Conservation (phyloP, 2,797 vertebrate genomes). For the Sphaeramia orbicularis region DNA sequence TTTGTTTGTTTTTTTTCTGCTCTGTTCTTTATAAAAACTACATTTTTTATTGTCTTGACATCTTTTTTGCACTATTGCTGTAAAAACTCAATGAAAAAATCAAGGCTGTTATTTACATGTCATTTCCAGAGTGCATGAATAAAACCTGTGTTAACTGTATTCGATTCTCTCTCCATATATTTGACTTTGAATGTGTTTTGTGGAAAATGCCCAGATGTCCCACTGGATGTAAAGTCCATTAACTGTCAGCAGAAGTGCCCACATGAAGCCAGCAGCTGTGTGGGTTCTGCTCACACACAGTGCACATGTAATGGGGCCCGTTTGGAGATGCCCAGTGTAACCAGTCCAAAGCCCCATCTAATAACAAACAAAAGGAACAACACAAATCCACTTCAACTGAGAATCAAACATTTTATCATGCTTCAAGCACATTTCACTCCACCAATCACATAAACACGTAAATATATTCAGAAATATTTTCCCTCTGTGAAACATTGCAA, state of each 20-base stretch:
- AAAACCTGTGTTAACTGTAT: too few relatives aligned
- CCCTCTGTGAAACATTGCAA: conserved; percentile 73
- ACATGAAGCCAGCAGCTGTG: conserved; percentile 52
- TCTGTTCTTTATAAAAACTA: too few relatives aligned
- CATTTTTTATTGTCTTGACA: too few relatives aligned
- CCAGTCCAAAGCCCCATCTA: conserved; percentile 37
- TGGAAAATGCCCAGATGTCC: conserved; percentile 7
- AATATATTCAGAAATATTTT: conserved; percentile 74
- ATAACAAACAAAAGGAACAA: conserved; percentile 62
- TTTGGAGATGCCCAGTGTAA: conserved; percentile 35
- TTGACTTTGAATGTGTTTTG: conserved; percentile 2
- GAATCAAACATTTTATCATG: conserved; percentile 78
- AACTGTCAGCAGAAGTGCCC: conserved; percentile 30
- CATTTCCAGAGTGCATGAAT: too few relatives aligned
- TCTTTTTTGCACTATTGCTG: too few relatives aligned
- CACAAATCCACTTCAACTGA: conserved; percentile 67
- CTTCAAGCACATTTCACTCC: conserved; percentile 75
- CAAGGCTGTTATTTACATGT: too few relatives aligned
- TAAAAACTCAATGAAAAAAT: too few relatives aligned
- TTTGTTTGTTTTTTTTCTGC: too few relatives aligned
- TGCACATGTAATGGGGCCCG: too few relatives aligned
- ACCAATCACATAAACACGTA: conserved; percentile 68
- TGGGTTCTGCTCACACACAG: conserved; percentile 32
- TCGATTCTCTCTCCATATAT: too few relatives aligned
- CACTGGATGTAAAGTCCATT: conserved; percentile 12